Conservation (phyloP, 2,888 invertebrate genomes). For the Drosophila lacicola region DNA sequence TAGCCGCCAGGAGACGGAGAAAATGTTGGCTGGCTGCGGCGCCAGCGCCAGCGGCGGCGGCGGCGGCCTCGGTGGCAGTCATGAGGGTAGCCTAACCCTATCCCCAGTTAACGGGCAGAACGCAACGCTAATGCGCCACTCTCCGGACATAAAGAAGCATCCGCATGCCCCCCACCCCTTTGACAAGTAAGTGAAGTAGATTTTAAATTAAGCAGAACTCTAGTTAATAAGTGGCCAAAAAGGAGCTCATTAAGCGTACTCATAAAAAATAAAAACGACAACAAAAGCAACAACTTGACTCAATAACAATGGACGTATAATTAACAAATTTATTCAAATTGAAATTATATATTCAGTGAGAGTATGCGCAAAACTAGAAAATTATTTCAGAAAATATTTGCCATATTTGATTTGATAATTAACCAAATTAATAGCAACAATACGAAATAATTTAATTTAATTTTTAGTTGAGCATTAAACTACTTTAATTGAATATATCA, state of each 20-base stretch:
- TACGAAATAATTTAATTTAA: conserved; percentile 6
- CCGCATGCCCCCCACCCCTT: conserved; percentile 75
- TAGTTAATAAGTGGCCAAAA: conserved; percentile 54
- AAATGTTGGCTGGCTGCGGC: conserved; percentile 82
- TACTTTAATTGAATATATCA: conserved; percentile 32
- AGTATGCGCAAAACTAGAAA: conserved; percentile 3
- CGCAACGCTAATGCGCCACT: conserved; percentile 82
- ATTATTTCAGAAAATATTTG: background rate
- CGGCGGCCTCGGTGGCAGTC: conserved; percentile 44
- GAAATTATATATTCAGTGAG: conserved; percentile 17
- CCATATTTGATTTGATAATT: conserved; percentile 6
- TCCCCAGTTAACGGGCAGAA: conserved; percentile 81
- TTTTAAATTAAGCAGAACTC: conserved; percentile 23
- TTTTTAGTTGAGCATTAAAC: conserved; percentile 17
- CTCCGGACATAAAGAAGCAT: conserved; percentile 82
- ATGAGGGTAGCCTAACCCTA: conserved; percentile 61
- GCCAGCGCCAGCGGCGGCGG: conserved; percentile 27
- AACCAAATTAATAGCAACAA: conserved; percentile 3
- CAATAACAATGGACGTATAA: conserved; percentile 14
- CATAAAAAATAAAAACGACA: background rate
- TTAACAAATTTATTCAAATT: conserved; percentile 14
- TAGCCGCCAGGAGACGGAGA: conserved; percentile 85
- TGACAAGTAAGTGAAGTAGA: conserved; percentile 77
- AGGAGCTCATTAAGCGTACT: conserved; percentile 16
- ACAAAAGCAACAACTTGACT: background rate